Base-by-base conservation (phyloP, 1,140 invertebrate genomes). In the Caenorhabditis remanei region DNA sequence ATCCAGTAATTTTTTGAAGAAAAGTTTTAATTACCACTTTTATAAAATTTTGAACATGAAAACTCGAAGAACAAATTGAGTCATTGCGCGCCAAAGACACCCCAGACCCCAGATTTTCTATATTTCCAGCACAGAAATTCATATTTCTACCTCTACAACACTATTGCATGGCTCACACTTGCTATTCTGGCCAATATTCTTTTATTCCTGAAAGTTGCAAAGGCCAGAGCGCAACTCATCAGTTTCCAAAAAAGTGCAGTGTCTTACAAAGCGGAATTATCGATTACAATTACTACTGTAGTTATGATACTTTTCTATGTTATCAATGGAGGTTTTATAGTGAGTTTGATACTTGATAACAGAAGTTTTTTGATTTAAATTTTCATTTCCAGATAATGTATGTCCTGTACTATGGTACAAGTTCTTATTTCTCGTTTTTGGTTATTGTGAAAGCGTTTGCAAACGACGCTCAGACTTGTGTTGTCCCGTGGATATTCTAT, bases 291-390 rank as follows among this genome's bases (percentile, higher is more conserved):
- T 1, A 79, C 71, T 50, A 79, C 71, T 21, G 40, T 79, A 50
- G n/a, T 14, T 13, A 79, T 79, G 71, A 50, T 79, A 11, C n/a
- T 79, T 8, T 79, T 79, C 24, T 79, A 79, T 79, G 71, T 79
- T 8, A 50, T 79, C 46, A 79, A 79, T 32, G 71, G 71, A 79
- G 9, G 40, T 19, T 71, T 71, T 19, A 11, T 71, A 14, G 65
- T 71, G 16, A 43, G 65, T 71, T 40, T n/a, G n/a, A 11, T 32
- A 24, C 0, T 11, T 40, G 1, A n/a, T n/a, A n/a, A 40, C 32
- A 13, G 7, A 53, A 53, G 11, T 53, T 8, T 8, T 40, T 14
- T 14, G 4, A 9, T 32, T 40, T 4, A 32, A 14, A 9, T 41
- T 32, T 14, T 7, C 0, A 71, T 43, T 71, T 67, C 19, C 65